Evolutionary conservation across 2,888 invertebrate genomes (phyloP), one percentile per base, ranked within the genome.

Genomic region (Capitulum mitella): DNA sequence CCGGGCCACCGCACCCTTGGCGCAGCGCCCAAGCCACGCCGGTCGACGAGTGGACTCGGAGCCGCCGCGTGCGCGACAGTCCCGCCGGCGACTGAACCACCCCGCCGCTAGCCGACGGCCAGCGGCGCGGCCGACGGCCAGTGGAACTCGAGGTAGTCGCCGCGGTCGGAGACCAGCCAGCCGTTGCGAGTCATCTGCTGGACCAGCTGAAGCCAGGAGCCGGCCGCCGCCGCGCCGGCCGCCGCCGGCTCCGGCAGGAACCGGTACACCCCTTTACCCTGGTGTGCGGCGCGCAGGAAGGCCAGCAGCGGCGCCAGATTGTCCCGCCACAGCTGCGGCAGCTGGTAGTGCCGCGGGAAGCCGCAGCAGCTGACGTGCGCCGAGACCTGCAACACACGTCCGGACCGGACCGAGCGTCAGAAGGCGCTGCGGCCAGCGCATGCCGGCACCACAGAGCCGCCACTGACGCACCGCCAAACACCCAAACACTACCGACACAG

Each of bases 311-410:
- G 83, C 19, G 83, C 83, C 79, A 86, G 84, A 83, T 91, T 90
- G 80, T 90, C 89, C 82, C 90, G 89, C 93, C 93, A 94, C 16
- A 92, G 89, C 81, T 88, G 88, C 0, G 90, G 91, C n/a, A 94
- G 88, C 77, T 90, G 88, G 0, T 84, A 85, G n/a, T 90, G 88
- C 0, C 85, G 83, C 0, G 95, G 95, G 89, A 93, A 93, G 82
- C 92, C 92, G 84, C 95, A 95, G 83, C 95, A 95, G 79, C 91
- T 91, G 43, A 95, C 85, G 32, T 93, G 92, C 6, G 91, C 88
- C 0, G 92, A 90, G 77, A 92, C 87, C 84, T 87, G 80, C 6
- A 16, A 16, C 51, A 51, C 19, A 46, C 46, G 46, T 6, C 10
- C 46, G 14, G 46, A 46, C 46, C 6, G 14, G 46, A 12, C n/a